Evolutionary conservation across 2,888 invertebrate species (phyloP).

Genomic region (Drosophila koepferae): DNA sequence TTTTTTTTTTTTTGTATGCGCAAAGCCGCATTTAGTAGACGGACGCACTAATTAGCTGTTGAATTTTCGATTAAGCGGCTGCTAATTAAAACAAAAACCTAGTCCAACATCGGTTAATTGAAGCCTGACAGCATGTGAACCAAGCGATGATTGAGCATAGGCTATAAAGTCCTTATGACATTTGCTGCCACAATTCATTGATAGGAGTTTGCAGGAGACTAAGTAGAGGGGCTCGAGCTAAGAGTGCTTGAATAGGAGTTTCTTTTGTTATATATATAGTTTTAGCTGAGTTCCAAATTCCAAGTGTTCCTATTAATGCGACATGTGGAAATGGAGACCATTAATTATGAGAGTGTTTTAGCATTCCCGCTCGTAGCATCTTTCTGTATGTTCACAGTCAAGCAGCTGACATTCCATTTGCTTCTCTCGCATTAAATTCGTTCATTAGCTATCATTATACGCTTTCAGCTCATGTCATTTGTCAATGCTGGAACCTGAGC

Average conservation of each 20-base stretch:
- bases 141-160: conserved; percentile 20
- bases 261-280: background rate
- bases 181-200: background rate
- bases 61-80: conserved; percentile 77
- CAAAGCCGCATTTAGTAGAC: conserved; percentile 77
- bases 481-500: background rate
- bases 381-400: background rate
- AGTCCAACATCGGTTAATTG: conserved; percentile 35
- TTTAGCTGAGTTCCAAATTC: background rate
- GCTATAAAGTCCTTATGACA: conserved; percentile 9
- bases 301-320: background rate
- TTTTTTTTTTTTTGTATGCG: conserved; percentile 32
- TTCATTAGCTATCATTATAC: background rate
- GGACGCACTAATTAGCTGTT: conserved; percentile 75
- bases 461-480: conserved; percentile 19
- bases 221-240: background rate
- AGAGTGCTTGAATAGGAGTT: accelerated
- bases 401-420: background rate
- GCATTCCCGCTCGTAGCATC: background rate
- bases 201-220: background rate
- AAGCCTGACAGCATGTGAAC: conserved; percentile 31
- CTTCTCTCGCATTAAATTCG: background rate
- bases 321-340: background rate
- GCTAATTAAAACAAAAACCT: conserved; percentile 31
- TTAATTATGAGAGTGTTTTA: background rate